These are phyloP conservation scores for Strigamia crassipes DNA, from an alignment of 2,888 invertebrate genomes.

Conservation along the genomic window DNA sequence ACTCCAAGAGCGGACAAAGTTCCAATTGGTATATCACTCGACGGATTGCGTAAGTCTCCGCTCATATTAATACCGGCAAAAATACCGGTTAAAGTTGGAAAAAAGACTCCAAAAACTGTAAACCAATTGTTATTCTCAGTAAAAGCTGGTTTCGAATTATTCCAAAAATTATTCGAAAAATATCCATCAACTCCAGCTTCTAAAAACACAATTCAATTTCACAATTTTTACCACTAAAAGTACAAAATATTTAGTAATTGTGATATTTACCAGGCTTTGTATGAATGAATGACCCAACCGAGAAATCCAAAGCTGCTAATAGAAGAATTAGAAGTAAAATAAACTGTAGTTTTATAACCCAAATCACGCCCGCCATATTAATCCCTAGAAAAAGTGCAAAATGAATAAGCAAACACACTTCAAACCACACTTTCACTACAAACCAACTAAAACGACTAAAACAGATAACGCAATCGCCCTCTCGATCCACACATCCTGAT, in stretches of 20 bases:
- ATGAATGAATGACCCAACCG: constrained; percentile 87
- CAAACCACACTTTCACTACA: background rate
- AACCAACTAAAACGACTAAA: constrained; percentile 76
- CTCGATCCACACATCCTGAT: constrained; percentile 75
- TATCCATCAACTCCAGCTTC: constrained; percentile 82
- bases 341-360: constrained; percentile 96
- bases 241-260: constrained; percentile 51
- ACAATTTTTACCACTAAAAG: background rate
- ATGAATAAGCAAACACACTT: background rate
- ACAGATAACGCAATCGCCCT: constrained; percentile 86
- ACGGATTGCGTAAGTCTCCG: constrained; percentile 89
- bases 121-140: constrained; percentile 86
- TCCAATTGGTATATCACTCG: constrained; percentile 90
- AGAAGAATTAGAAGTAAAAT: constrained; percentile 81
- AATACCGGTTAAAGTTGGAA: constrained; percentile 95
- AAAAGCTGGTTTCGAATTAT: constrained; percentile 82
- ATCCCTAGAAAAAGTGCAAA: constrained; percentile 66
- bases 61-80: constrained; percentile 98
- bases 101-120: constrained; percentile 95
- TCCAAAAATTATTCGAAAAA: constrained; percentile 74
- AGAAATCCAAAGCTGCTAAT: constrained; percentile 88
- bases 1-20: constrained; percentile 89
- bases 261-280: constrained; percentile 67
- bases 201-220: background rate
- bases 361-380: constrained; percentile 95